These are phyloP conservation scores for Drosophila nikananu DNA, from an alignment of 1,140 invertebrate species.

Conservation along the genomic window DNA sequence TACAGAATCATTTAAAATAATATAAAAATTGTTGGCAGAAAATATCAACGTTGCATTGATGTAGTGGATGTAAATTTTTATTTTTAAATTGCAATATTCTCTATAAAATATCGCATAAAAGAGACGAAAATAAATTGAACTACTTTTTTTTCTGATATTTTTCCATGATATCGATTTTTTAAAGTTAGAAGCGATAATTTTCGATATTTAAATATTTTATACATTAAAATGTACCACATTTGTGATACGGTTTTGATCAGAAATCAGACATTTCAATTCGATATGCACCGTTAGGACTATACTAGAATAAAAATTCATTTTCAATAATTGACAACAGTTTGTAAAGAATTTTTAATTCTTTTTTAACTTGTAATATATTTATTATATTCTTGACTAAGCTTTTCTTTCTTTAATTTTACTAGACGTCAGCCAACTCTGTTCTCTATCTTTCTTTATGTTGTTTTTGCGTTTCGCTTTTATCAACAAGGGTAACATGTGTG, in stretches of 20 bases:
- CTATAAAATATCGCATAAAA: background rate
- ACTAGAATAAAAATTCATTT: background rate
- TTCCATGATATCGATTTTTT: too few relatives aligned
- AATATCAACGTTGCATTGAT: too few relatives aligned
- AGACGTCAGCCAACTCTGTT: conserved; percentile 12
- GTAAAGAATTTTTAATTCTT: background rate
- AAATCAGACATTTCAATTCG: background rate
- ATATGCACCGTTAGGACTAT: too few relatives aligned
- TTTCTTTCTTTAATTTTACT: background rate
- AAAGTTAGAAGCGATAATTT: too few relatives aligned
- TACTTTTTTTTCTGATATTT: background rate
- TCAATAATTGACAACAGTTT: background rate
- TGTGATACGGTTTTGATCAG: background rate
- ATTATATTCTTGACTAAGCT: background rate
- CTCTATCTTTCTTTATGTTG: conserved; percentile 11
- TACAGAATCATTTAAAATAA: background rate
- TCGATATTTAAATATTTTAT: background rate
- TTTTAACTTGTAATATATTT: background rate
- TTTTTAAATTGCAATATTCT: background rate
- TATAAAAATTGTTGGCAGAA: background rate
- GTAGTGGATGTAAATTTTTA: too few relatives aligned
- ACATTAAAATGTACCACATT: background rate
- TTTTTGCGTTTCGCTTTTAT: conserved; percentile 27
- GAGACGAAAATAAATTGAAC: background rate
- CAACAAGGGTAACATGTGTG: conserved; percentile 28